Percentiles rank a stretch among this genome's conserved stretches.
Conservation (phyloP, 2,797 vertebrate genomes). For the Rallus crepitans region DNA sequence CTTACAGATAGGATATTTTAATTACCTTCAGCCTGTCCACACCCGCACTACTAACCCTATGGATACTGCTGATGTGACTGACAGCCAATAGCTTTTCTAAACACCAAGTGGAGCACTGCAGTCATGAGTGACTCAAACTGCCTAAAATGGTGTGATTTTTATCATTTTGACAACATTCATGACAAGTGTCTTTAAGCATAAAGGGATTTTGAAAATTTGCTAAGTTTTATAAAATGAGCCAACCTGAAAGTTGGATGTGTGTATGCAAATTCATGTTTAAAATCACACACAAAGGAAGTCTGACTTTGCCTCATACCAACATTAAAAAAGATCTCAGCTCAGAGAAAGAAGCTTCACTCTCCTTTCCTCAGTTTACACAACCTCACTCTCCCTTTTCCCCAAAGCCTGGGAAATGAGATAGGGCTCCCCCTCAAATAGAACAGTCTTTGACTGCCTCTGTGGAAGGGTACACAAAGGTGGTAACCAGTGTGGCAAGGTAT, state of each 20-base stretch:
- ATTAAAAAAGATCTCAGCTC: not conserved
- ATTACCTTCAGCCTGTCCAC: conserved; percentile 27
- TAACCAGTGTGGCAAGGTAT: not conserved
- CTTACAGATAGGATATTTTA: not conserved
- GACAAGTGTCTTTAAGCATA: conserved; percentile 28
- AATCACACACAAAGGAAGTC: not conserved
- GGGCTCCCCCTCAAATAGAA: not conserved
- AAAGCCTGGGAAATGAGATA: not conserved
- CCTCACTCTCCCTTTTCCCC: not conserved
- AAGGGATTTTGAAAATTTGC: conserved; percentile 11
- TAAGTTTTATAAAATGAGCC: conserved; percentile 12
- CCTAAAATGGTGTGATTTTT: conserved; percentile 44
- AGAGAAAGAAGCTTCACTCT: not conserved
- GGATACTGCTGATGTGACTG: conserved; percentile 6
- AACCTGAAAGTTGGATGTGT: not conserved
- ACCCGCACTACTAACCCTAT: conserved; percentile 6
- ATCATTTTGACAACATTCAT: conserved; percentile 46
- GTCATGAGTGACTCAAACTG: not conserved
- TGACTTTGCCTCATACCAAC: not conserved
- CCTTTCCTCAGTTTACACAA: not conserved
- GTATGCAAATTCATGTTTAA: not conserved
- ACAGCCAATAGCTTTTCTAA: conserved; percentile 45
- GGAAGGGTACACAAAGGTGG: not conserved
- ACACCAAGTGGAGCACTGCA: conserved; percentile 1
- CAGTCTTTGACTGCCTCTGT: not conserved